Evolutionary conservation across 2,797 vertebrate genomes (phyloP).

Genomic region (Dendrocincla tyrannina): DNA sequence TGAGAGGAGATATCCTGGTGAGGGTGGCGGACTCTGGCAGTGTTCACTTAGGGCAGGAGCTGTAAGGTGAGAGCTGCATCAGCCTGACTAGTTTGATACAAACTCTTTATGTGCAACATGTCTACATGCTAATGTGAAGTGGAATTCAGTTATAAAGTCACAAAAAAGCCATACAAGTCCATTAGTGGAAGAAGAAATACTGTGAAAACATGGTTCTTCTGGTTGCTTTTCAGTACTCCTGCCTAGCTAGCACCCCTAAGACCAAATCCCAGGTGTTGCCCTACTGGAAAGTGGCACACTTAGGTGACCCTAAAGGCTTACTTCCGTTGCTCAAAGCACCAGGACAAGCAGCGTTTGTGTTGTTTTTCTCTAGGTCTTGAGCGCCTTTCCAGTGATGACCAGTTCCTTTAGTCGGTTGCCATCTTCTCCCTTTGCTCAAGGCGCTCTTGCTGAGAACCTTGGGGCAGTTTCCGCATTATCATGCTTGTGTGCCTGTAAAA

Average conservation of each 20-base stretch:
- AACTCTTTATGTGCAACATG: accelerated
- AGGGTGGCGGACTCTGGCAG: background rate
- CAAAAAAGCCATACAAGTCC: background rate
- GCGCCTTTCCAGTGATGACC: background rate
- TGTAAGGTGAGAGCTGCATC: background rate
- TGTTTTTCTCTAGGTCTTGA: background rate
- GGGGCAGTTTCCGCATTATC: background rate
- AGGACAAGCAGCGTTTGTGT: background rate
- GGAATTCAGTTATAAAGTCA: background rate
- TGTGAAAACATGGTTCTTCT: background rate
- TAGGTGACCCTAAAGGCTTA: background rate
- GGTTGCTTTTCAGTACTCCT: background rate
- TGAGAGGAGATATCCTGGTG: background rate
- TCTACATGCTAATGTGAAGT: background rate
- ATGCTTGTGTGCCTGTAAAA: background rate
- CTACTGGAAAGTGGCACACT: background rate
- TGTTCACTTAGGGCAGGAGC: background rate
- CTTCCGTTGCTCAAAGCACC: background rate
- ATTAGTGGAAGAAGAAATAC: background rate
- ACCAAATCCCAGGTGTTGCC: background rate
- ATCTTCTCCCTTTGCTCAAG: background rate
- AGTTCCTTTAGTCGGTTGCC: background rate
- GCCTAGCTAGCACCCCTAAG: background rate
- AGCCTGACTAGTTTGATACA: background rate
- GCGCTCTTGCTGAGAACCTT: background rate